Evolutionary conservation across 2,888 invertebrate genomes (phyloP).

Genomic region (Pandemis cinnamomeana): DNA sequence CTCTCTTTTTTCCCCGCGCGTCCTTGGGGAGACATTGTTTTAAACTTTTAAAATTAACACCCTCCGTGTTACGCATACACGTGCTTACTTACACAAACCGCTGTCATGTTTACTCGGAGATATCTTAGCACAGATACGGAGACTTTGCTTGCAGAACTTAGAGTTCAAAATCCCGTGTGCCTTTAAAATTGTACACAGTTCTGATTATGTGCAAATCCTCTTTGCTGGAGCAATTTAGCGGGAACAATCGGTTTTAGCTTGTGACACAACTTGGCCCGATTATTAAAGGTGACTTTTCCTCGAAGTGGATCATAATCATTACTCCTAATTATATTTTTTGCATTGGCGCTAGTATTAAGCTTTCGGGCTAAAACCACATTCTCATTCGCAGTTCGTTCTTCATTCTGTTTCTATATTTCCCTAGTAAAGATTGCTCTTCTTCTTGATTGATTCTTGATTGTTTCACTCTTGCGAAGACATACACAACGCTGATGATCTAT

Average conservation of each 20-base stretch:
- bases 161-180: conserved; percentile 34
- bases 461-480: no score
- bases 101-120: conserved; percentile 39
- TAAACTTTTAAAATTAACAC: conserved; percentile 55
- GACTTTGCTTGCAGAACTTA: background rate
- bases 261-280: conserved; percentile 47
- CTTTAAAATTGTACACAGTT: conserved; percentile 36
- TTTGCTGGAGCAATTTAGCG: conserved; percentile 54
- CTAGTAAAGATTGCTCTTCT: no score
- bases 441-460: no score
- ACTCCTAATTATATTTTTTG: background rate
- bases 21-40: conserved; percentile 44
- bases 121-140: conserved; percentile 26
- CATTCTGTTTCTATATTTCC: no score
- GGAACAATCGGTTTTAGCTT: conserved; percentile 50
- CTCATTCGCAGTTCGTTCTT: no score
- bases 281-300: conserved; percentile 40
- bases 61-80: conserved; percentile 47
- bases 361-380: no score
- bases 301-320: background rate
- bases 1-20: conserved; percentile 44
- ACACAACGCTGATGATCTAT: no score
- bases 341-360: background rate
- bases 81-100: conserved; percentile 44
- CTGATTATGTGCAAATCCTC: conserved; percentile 52